Base-by-base conservation (phyloP, 2,113 vertebrate species). In the Platysternon megacephalum region DNA sequence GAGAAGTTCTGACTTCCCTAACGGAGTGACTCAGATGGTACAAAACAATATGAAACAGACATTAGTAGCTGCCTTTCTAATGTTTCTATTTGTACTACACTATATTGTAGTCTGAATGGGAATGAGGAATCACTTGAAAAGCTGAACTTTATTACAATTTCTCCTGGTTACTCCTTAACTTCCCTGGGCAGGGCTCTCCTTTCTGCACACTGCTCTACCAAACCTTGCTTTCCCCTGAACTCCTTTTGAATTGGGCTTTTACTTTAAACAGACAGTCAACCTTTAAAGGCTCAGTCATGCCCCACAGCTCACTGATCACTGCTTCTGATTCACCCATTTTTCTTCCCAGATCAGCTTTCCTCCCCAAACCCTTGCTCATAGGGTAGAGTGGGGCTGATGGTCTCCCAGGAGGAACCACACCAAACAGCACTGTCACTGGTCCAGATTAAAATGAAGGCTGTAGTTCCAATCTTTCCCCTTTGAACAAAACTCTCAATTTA, bases 1-100 rank as follows among this genome's bases (percentile, higher is more conserved):
- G 53, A 82, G 96, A 97, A 97, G 92, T 86, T 92, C 52, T 88
- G 79, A 92, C 96, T 97, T 96, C 95, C 94, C 89, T 81, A 85
- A 5, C n/a, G 13, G 58, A 92, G 88, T 94, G 95, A 97, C 76
- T 96, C 96, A 97, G 55, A 90, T 42, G 65, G 91, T 93, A 85
- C 32, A 89, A 93, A 91, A 65, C 72, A 87, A 87, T 82, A 83
- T 11, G 42, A 86, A 91, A 91, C 46, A 78, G 61, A 94, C 46
- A 46, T n/a, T 72, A 29, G 22, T 17, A 49, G 39, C 53, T 91
- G 80, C 87, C 80, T 96, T 84, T 78, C 24, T 49, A 82, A 79
- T 49, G 22, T 26, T 85, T 58, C 21, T 32, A 48, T 82, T 92
- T 89, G 8, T 79, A 85, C 46, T 82, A 58, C 76, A 79, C n/a